Base-by-base conservation (phyloP, 1,140 invertebrate genomes). In the Hetaerina americana region DNA sequence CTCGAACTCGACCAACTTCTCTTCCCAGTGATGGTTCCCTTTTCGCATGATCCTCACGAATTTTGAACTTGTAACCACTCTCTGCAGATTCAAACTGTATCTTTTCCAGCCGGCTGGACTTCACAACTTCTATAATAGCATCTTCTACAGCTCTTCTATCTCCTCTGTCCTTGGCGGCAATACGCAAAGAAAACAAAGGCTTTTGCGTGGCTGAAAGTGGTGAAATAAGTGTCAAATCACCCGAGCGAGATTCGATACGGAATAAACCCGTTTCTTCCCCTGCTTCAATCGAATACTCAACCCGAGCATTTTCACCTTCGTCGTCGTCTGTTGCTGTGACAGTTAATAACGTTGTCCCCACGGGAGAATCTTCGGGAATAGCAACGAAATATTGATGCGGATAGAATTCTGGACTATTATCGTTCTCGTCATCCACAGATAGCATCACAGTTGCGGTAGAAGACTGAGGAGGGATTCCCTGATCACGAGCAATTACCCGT, bases 371-470 rank as follows among this genome's bases (percentile, higher is more conserved):
- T 75, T 92, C 89, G 10, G 85, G 80, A 22, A 95, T 79, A 26
- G 86, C 81, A 74, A 90, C 83, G 77, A 94, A 89, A 81, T 96
- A 96, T 75, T 87, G 85, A 76, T 85, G 86, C 0, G 94, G 94
- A 83, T 96, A 96, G 82, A 96, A 95, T 75, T 88, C 84, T 0
- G 94, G 94, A 76, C 85, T 86, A 78, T 96, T 95, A 79, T 97
- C 95, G 80, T 98, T 97, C 1, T 93, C 87, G 82, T 98, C 95
- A 28, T 91, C 83, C 5, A 98, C 85, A 71, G 83, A 87, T 1
- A 98, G 81, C 74, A 87, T 83, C 26, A 98, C 89, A 18, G 93
- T 93, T 1, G 93, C 92, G 0, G 92, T 93, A 5, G 94, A 93
- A 6, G 91, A 92, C 77, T 94, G 90, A 0, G 89, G 88, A 15